Percentiles rank a stretch among this genome's conserved stretches.
Conservation (phyloP, 2,797 vertebrate genomes). For the Columba guinea region DNA sequence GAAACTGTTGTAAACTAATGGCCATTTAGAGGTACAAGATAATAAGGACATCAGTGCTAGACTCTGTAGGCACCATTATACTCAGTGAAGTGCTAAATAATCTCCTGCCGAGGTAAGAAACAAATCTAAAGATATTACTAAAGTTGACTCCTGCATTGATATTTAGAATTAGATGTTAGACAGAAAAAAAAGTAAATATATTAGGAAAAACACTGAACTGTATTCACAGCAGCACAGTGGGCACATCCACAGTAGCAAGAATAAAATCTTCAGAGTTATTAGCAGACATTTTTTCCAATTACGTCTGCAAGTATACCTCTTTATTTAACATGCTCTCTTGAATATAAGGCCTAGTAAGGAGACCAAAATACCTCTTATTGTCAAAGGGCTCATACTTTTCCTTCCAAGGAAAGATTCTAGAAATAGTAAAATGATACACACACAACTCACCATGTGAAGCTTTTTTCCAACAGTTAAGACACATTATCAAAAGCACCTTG, state of each 20-base stretch:
- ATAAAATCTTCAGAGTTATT: background rate
- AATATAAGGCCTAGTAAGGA: background rate
- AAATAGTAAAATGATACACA: background rate
- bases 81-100: background rate
- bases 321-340: background rate
- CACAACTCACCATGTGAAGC: background rate
- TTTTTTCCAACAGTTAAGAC: background rate
- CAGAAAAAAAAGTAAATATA: background rate
- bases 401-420: background rate
- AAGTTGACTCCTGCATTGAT: background rate
- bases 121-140: background rate
- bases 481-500: background rate
- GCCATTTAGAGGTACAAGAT: background rate
- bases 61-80: background rate
- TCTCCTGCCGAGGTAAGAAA: background rate
- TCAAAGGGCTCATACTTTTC: background rate
- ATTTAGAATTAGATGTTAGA: background rate
- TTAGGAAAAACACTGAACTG: background rate
- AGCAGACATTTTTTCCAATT: background rate
- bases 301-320: background rate
- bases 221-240: background rate
- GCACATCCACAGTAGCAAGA: background rate
- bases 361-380: background rate
- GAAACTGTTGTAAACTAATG: background rate
- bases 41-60: background rate